Conservation (phyloP, 1,140 invertebrate species). For the Drosophila pachea region DNA sequence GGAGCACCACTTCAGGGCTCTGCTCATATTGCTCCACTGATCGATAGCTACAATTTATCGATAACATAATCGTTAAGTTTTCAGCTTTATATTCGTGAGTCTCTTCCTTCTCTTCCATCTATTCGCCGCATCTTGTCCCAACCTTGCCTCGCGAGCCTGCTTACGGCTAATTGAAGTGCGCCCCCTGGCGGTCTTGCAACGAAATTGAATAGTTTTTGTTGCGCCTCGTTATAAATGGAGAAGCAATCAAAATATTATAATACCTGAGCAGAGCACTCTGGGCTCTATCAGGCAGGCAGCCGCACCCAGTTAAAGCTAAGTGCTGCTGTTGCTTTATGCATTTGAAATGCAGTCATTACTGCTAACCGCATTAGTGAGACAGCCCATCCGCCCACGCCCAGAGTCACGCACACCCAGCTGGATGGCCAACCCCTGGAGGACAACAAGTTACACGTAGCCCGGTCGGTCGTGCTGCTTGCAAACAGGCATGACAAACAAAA, state of each 20-base stretch:
- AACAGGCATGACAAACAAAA: constrained; percentile 31
- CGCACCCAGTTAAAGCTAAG: constrained; percentile 22
- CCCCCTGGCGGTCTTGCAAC: no score
- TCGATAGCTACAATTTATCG: no score
- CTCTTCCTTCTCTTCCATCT: no score
- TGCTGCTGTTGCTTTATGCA: constrained; percentile 42
- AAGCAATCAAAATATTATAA: constrained; percentile 24
- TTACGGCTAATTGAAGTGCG: no score
- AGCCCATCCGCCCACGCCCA: neutral
- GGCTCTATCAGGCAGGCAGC: neutral
- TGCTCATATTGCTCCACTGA: no score
- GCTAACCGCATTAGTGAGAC: constrained; percentile 41
- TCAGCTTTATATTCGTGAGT: no score
- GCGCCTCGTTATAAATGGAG: neutral
- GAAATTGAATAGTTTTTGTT: neutral
- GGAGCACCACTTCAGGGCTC: no score
- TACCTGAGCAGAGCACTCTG: neutral
- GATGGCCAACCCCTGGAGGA: neutral
- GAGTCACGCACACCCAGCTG: neutral
- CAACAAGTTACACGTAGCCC: neutral
- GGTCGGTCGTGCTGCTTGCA: constrained; percentile 11
- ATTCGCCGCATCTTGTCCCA: no score
- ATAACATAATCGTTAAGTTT: no score
- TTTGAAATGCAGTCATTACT: constrained; percentile 42
- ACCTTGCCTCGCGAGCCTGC: no score